These are phyloP conservation scores for Cryptocephalus moraei DNA, from an alignment of 2,888 invertebrate species.

Conservation along the genomic window DNA sequence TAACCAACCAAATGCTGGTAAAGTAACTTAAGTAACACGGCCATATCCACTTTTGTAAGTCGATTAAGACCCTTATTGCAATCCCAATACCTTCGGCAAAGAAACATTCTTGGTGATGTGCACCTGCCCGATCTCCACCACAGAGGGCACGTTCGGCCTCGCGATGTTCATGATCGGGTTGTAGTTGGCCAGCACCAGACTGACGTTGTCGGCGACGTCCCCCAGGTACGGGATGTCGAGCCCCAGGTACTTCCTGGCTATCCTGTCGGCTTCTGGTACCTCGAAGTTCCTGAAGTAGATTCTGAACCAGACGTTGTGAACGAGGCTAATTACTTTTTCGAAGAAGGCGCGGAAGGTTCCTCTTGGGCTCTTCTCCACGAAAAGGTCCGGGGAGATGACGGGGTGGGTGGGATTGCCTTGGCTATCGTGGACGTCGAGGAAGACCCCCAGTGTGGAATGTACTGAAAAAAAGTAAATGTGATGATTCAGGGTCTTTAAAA, in stretches of 20 bases:
- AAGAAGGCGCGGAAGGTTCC: constrained; percentile 1
- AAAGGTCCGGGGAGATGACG: too few species aligned
- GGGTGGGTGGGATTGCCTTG: too few species aligned
- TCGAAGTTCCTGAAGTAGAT: constrained; percentile 10
- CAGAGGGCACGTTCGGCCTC: constrained; percentile 13
- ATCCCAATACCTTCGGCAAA: constrained; percentile 11
- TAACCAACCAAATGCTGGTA: too few species aligned
- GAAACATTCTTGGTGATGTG: constrained; percentile 12
- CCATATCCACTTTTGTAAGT: too few species aligned
- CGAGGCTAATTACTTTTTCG: constrained; percentile 9
- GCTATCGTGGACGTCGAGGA: too few species aligned
- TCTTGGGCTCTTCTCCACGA: too few species aligned
- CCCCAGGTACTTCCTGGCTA: constrained; percentile 20
- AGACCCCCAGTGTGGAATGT: too few species aligned
- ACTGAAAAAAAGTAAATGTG: too few species aligned
- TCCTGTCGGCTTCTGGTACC: constrained; percentile 9
- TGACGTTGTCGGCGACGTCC: constrained; percentile 13
- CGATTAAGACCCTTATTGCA: too few species aligned
- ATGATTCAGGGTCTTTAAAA: too few species aligned
- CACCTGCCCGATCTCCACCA: constrained; percentile 12
- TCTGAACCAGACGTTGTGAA: constrained; percentile 10
- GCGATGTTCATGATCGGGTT: constrained; percentile 13
- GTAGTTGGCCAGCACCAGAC: constrained; percentile 13
- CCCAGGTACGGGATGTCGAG: constrained; percentile 15
- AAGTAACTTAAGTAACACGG: too few species aligned